Evolutionary conservation across 2,113 vertebrate species (phyloP).

Genomic region (Dromas ardeola): DNA sequence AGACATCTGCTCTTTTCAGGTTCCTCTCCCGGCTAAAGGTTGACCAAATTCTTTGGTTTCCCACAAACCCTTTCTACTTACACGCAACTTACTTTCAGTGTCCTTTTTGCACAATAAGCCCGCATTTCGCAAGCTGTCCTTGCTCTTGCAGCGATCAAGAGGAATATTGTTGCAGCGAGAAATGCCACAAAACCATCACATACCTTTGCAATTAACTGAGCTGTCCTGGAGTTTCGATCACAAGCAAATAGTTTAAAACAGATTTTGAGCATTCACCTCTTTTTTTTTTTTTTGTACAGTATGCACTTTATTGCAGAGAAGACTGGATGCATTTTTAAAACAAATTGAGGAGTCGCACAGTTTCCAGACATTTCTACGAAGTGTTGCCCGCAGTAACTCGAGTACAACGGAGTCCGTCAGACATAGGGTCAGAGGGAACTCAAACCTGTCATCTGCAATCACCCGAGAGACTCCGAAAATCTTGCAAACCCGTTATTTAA

Average conservation of each 20-base stretch:
- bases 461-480: neutral
- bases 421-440: neutral
- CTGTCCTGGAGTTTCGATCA: neutral
- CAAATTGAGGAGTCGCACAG: neutral
- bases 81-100: neutral
- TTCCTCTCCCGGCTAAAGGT: neutral
- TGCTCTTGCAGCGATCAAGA: neutral
- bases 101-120: neutral
- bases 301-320: slow-evolving; percentile 64
- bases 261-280: neutral
- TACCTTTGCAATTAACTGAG: neutral
- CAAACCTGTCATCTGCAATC: neutral
- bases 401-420: neutral
- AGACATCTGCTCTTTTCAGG: neutral
- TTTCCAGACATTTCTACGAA: neutral
- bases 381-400: neutral
- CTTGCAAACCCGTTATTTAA: neutral
- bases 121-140: neutral
- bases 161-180: neutral
- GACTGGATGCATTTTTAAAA: neutral
- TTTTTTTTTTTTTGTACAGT: neutral
- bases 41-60: neutral
- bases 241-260: neutral
- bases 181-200: neutral
- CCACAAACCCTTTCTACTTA: neutral